Evolutionary conservation across 2,888 invertebrate genomes (phyloP).

Genomic region (Cheilosia scutellata): DNA sequence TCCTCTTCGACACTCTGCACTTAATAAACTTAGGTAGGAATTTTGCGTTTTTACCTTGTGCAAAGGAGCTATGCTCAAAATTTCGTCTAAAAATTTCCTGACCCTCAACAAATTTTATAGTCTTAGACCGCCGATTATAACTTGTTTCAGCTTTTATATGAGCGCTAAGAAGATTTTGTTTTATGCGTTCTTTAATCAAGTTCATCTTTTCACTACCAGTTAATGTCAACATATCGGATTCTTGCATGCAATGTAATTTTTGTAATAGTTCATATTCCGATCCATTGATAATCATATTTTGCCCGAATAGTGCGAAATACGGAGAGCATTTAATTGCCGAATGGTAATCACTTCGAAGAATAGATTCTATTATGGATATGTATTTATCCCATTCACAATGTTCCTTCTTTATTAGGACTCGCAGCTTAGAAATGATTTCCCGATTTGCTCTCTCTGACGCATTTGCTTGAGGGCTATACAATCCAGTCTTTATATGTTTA

Average conservation of each 20-base stretch:
- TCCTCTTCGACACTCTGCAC: not conserved
- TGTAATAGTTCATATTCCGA: not conserved
- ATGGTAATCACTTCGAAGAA: not conserved
- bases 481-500: not conserved
- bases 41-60: not conserved
- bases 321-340: not conserved
- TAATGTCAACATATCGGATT: not conserved
- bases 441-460: conserved; percentile 12
- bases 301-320: not conserved
- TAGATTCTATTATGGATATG: not conserved
- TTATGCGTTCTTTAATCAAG: not conserved
- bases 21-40: not conserved
- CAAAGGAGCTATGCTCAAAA: not conserved
- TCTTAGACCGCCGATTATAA: not conserved
- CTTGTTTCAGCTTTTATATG: not conserved
- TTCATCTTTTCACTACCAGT: not conserved
- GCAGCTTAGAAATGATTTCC: not conserved
- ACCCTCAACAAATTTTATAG: not conserved
- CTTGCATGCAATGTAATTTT: not conserved
- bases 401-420: not conserved
- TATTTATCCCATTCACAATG: conserved; percentile 14
- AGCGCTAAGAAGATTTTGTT: not conserved
- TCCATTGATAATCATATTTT: not conserved
- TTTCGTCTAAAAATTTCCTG: not conserved
- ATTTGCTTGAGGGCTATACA: conserved; percentile 5